phyloP scores from a whole-genome alignment of 2,113 vertebrate genomes.

The Brienomyrus longianalis region DNA sequence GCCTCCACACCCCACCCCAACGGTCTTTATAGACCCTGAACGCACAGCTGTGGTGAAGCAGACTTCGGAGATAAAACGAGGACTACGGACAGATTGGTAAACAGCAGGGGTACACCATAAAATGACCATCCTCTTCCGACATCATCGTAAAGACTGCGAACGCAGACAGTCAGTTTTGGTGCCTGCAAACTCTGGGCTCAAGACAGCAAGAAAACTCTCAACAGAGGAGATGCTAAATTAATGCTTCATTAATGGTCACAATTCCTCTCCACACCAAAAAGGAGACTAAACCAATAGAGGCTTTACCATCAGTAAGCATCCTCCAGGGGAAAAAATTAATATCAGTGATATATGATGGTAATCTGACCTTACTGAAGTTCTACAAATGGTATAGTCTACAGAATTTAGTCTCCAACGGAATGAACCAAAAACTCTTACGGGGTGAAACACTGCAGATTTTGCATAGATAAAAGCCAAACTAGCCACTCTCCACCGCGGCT shows the following conservation, averaged over 20 bases:
- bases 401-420: not conserved
- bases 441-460: not conserved
- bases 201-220: not conserved
- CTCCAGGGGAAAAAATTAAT: not conserved
- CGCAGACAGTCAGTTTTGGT: not conserved
- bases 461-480: conserved; percentile 9
- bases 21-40: not conserved
- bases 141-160: not conserved
- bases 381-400: not conserved
- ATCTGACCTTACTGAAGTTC: not conserved
- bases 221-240: not conserved
- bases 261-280: not conserved
- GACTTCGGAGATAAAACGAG: not conserved
- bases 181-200: not conserved
- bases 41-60: not conserved
- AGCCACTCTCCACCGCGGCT: not conserved
- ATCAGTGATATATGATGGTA: not conserved
- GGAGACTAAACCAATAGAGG: not conserved
- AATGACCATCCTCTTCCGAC: not conserved
- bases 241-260: not conserved
- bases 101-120: not conserved
- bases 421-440: not conserved
- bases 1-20: not conserved
- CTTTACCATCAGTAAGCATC: not conserved
- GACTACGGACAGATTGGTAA: not conserved